Evolutionary conservation across 2,888 invertebrate genomes (phyloP), one percentile per base, ranked within the genome.

Genomic region (Dolichopus griseipennis): DNA sequence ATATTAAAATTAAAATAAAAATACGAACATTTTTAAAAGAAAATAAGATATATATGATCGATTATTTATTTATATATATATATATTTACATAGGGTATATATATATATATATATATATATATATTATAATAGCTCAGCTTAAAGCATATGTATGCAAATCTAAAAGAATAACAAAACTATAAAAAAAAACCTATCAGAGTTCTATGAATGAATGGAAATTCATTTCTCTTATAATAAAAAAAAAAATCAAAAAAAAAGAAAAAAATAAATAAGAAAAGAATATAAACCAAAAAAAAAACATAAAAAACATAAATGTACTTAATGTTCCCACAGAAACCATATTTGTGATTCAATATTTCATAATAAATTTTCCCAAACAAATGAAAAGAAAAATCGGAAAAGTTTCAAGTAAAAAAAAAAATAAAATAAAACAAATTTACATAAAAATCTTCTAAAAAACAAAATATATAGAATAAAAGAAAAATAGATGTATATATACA

Each of bases 281-380:
- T 2, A 41, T 5, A 41, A 6, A 12, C 1, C 5, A 12, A 41
- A 2, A 9, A 9, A 41, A 9, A 41, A 12, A 41, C 41, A 5
- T 1, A 41, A 41, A 12, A 41, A 9, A 41, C 41, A 41, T 41
- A 41, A 9, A 41, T 41, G 12, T 15, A 41, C 15, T 52, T 52
- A 52, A 52, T 52, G 52, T 52, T 52, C 52, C 52, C 52, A 52
- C 52, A 18, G 52, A 52, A 52, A 52, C 52, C 52, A 52, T 52
- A 52, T 52, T 52, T 52, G 15, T 52, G 52, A 52, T 52, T 12
- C 15, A 52, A 52, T 52, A 52, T 52, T 52, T 52, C n/a, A 52
- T 52, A 18, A 52, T 52, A 52, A 52, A 52, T 52, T 52, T 52
- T 18, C 4, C 6, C 3, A 41, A 2, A 15, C 3, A 41, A 41